phyloP scores from a whole-genome alignment of 2,888 invertebrate species.

The Leucophenga montana region DNA sequence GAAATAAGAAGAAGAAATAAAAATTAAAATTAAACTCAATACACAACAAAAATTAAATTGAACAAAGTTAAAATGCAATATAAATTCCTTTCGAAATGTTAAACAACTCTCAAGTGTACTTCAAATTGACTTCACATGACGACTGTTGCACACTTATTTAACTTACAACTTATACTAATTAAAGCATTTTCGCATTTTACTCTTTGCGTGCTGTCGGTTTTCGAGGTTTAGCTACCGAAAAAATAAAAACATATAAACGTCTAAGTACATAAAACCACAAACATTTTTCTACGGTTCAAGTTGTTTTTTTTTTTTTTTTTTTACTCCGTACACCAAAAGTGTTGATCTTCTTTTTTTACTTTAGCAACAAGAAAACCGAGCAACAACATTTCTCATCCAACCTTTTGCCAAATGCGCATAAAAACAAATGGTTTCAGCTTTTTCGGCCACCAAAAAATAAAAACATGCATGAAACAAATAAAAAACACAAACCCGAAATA shows the following conservation, averaged over 20 bases:
- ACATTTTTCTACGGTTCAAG: slow-evolving; percentile 9
- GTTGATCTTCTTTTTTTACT: slow-evolving; percentile 3
- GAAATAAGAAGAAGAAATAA: neutral
- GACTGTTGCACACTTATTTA: neutral
- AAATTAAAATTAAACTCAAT: neutral
- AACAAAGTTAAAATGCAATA: neutral
- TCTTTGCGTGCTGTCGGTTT: neutral
- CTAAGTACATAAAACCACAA: slow-evolving; percentile 12
- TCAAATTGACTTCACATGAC: neutral
- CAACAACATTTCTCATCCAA: neutral
- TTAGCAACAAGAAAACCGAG: neutral
- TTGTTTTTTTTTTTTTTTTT: too few species aligned
- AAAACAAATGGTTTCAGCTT: neutral
- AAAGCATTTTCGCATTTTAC: slow-evolving; percentile 20
- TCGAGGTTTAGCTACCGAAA: too few species aligned
- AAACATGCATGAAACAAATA: neutral
- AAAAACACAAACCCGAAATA: slow-evolving; percentile 5
- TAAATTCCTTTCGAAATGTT: neutral
- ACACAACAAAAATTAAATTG: neutral
- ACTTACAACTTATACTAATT: slow-evolving; percentile 7
- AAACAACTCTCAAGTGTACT: neutral
- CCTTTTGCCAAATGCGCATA: neutral
- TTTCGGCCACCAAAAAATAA: neutral
- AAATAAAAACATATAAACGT: slow-evolving; percentile 1
- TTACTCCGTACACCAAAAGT: neutral